Conservation (phyloP, 1,140 invertebrate species). For the Caenorhabditis brenneri region DNA sequence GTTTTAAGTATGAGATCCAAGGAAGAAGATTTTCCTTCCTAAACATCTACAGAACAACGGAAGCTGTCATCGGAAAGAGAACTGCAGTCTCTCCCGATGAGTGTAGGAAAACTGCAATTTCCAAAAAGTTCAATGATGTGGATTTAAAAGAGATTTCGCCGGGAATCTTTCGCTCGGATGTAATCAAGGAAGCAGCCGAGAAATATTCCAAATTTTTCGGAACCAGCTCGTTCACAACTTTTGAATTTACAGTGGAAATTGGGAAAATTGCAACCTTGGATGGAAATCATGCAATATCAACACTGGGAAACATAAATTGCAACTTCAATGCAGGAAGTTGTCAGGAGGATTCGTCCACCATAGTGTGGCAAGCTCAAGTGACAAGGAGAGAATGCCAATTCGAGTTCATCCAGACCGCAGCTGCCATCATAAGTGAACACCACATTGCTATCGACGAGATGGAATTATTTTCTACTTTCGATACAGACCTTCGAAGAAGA, state of each 20-base stretch:
- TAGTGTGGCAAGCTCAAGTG: background rate
- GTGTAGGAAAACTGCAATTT: background rate
- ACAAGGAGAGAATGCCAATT: background rate
- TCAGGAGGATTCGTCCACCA: background rate
- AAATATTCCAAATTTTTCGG: background rate
- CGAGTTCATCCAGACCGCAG: background rate
- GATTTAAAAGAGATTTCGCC: background rate
- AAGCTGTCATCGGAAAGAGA: background rate
- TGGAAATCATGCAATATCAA: background rate
- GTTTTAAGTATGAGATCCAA: background rate
- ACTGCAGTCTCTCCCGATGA: background rate
- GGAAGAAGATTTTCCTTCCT: background rate
- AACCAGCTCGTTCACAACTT: background rate
- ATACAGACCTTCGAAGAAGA: background rate
- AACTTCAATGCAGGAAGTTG: background rate
- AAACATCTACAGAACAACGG: background rate
- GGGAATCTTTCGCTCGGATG: background rate
- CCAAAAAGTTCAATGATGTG: background rate
- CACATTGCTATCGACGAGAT: background rate
- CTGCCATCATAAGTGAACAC: background rate
- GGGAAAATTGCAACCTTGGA: background rate
- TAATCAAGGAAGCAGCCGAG: background rate
- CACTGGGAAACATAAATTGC: background rate
- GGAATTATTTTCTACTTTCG: background rate
- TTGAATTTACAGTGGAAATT: background rate